Evolutionary conservation across 2,888 invertebrate species (phyloP), one percentile per base, ranked within the genome.

Genomic region (Dolichomitus sp.): DNA sequence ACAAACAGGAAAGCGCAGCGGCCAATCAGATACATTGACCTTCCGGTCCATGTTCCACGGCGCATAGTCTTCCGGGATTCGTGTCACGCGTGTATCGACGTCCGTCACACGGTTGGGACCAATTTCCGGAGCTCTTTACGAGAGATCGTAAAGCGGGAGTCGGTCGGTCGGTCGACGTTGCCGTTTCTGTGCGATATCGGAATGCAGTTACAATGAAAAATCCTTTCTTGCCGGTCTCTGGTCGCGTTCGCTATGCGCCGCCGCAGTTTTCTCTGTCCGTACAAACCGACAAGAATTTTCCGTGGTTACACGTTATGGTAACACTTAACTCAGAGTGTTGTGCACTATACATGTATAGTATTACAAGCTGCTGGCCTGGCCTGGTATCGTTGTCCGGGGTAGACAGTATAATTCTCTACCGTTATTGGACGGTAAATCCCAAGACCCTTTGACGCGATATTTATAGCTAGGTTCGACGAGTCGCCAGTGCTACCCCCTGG

Each of bases 391-490:
- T 89, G 87, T 87, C 84, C 81, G 79, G 80, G 81, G 84, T 88
- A 90, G 89, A 89, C 88, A 86, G 85, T 86, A 61, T 61, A 87
- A 90, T 90, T 89, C 88, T 89, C 89, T 84, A 84, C 85, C 89
- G 89, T 91, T 91, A 92, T 90, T 90, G 91, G 89, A 91, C 88
- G 86, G 89, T 91, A 91, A 92, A 91, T 90, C 89, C 91, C 70
- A 59, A 89, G 88, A 82, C 88, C 90, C 89, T 91, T 92, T 90
- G 90, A 88, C 89, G 85, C 82, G 89, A 92, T 93, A 93, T 93
- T 93, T 93, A 93, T 92, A 92, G 89, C 83, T 84, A 80, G 78
- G 76, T 76, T 52, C 70, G 76, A 59, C 76, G 82, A 73, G 74
- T 70, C 54, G 50, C 70, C 61, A 37, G 52, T n/a, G 66, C 59